These are phyloP conservation scores for Corvus hawaiiensis DNA, from an alignment of 2,113 vertebrate species.

Conservation along the genomic window DNA sequence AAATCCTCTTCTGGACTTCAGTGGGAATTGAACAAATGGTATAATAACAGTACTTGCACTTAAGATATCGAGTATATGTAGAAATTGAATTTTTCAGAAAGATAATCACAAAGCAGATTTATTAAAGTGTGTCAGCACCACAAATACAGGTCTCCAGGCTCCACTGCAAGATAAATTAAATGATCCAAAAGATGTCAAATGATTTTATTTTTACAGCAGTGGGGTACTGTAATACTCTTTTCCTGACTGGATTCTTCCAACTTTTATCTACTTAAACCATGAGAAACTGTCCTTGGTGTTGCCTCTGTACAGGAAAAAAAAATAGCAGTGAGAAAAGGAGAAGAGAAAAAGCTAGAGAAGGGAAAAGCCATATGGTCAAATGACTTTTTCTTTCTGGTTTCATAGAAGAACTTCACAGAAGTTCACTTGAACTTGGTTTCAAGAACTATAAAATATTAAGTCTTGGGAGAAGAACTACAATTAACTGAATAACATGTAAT, in stretches of 20 bases:
- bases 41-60: not conserved
- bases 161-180: not conserved
- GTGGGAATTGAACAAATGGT: not conserved
- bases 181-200: not conserved
- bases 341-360: not conserved
- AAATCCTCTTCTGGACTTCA: not conserved
- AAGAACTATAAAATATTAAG: not conserved
- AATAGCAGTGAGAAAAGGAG: not conserved
- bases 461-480: not conserved
- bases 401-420: not conserved
- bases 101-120: not conserved
- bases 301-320: not conserved
- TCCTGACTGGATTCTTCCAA: not conserved
- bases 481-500: not conserved
- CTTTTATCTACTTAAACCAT: not conserved
- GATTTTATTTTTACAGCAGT: not conserved
- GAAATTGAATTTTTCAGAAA: not conserved
- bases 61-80: not conserved
- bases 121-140: not conserved
- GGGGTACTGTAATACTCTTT: not conserved
- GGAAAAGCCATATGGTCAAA: not conserved
- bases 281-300: not conserved
- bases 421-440: not conserved
- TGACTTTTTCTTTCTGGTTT: not conserved
- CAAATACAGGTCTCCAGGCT: not conserved